A percentile compares a stretch with the other conserved stretches of the same genome.
phyloP scores from a whole-genome alignment of 2,113 vertebrate genomes.

The Donacobius atricapilla region DNA sequence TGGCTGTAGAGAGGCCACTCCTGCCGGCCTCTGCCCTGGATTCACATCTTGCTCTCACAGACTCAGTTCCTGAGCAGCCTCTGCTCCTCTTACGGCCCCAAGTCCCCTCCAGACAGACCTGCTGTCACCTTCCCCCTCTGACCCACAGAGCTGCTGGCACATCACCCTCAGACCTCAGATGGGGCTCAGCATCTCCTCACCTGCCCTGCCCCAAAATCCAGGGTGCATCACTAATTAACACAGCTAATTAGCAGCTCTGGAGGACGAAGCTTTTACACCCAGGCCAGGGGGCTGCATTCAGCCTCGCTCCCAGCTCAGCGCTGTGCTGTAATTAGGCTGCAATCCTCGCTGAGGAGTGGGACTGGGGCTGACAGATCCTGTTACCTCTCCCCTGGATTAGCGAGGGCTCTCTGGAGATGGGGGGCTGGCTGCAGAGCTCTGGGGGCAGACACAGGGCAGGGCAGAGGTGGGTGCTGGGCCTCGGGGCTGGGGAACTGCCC shows the following conservation, averaged over 20 bases:
- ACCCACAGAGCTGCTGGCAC: not conserved
- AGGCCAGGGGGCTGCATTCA: not conserved
- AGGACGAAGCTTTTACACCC: not conserved
- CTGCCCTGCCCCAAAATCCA: rapidly evolving
- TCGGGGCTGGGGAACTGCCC: too few relatives aligned
- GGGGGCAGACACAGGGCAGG: not conserved
- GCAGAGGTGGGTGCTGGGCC: not conserved
- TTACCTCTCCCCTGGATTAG: not conserved
- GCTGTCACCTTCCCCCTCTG: not conserved
- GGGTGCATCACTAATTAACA: not conserved
- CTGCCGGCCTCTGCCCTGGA: not conserved
- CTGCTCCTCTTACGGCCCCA: not conserved
- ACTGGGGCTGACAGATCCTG: not conserved
- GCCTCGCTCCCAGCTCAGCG: not conserved
- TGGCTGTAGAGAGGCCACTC: not conserved
- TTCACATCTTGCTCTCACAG: rapidly evolving
- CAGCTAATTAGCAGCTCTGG: not conserved
- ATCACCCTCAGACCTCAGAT: not conserved
- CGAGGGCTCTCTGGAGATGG: not conserved
- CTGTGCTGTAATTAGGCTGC: not conserved
- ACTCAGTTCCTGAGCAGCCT: not conserved
- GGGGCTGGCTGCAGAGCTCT: not conserved
- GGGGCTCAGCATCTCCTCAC: not conserved
- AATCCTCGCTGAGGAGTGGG: not conserved
- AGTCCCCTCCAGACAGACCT: not conserved